phyloP scores from a whole-genome alignment of 2,113 vertebrate genomes.

The Coreoperca whiteheadi region DNA sequence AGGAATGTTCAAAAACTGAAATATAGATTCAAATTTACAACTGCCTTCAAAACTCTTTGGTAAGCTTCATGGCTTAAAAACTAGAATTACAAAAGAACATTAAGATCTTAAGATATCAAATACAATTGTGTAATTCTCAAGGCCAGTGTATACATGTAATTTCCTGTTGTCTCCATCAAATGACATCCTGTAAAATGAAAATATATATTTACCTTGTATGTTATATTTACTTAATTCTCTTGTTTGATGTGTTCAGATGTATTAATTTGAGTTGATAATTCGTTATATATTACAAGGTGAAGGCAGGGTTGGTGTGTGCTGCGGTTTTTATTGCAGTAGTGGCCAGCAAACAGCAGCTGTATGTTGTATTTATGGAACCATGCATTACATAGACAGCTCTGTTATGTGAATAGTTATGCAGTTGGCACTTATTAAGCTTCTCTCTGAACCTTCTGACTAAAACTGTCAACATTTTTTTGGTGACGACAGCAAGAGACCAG shows the following conservation, averaged over 20 bases:
- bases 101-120: neutral
- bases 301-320: neutral
- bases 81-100: neutral
- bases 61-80: neutral
- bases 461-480: conserved; percentile 13
- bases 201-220: neutral
- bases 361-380: neutral
- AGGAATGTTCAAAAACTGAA: neutral
- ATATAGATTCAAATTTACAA: neutral
- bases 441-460: conserved; percentile 16
- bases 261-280: neutral
- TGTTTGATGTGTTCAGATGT: neutral
- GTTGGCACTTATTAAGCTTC: neutral
- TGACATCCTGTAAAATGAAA: neutral
- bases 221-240: neutral
- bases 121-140: neutral
- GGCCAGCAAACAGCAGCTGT: neutral
- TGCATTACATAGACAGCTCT: neutral
- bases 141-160: neutral
- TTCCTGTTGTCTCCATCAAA: neutral
- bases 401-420: neutral
- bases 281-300: neutral
- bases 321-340: neutral
- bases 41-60: neutral
- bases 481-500: neutral